These are phyloP conservation scores for Barbus barbus DNA, from an alignment of 2,113 vertebrate genomes.

Conservation along the genomic window DNA sequence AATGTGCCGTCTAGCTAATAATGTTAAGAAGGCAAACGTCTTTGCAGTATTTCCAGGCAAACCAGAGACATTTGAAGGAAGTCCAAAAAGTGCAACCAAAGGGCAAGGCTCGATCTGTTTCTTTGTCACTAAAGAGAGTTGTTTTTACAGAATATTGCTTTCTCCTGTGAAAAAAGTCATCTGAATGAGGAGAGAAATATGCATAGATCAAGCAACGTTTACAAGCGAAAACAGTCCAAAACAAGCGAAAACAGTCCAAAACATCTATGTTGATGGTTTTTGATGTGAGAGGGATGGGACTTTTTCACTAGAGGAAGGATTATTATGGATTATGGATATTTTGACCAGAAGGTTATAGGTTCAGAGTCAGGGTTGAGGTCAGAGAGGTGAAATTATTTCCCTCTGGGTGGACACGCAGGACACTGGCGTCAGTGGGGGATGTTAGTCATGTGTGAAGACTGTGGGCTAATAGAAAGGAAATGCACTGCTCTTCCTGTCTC, in stretches of 20 bases:
- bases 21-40: no score
- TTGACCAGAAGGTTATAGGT: not conserved
- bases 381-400: not conserved
- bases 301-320: not conserved
- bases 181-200: not conserved
- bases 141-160: no score
- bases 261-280: not conserved
- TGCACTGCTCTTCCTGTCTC: conserved; percentile 39
- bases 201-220: not conserved
- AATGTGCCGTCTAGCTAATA: no score
- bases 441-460: conserved; percentile 41
- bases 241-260: no score
- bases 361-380: not conserved
- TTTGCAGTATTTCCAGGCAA: no score
- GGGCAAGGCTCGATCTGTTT: no score
- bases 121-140: no score
- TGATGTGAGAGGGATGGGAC: not conserved
- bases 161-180: no score
- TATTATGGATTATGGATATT: not conserved
- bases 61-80: no score
- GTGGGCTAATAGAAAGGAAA: conserved; percentile 23
- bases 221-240: no score
- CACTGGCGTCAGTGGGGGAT: conserved; percentile 45
- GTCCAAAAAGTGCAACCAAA: no score
- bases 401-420: not conserved